Base-by-base conservation (phyloP, 2,888 invertebrate genomes). In the Chironomus riparius region DNA sequence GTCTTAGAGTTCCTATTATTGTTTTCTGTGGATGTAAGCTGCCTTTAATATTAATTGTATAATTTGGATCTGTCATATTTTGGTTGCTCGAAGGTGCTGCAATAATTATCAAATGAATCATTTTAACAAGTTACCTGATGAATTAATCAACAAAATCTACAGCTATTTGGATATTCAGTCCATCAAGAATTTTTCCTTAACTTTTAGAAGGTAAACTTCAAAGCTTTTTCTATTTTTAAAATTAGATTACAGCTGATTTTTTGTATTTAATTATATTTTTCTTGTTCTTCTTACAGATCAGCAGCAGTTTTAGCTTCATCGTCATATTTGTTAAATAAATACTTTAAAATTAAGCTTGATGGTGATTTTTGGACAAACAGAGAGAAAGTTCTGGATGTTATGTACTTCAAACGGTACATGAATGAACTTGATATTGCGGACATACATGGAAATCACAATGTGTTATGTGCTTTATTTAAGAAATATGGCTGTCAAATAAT, bases 71-170 rank as follows among this genome's bases (percentile, higher is more conserved):
- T 56, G 56, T 56, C n/a, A 18, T 56, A 18, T 6, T 56, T 56
- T 56, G 15, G 18, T 38, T 38, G 18, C n/a, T 56, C 24, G 61
- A 61, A n/a, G 5, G 18, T 21, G 13, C 3, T 38, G 24, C 10
- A 65, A 24, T 2, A 24, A 24, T 24, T 13, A 22, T 12, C 21
- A 22, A 68, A 5, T 38, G 38, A 38, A 38, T 2, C 72, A 28
- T 28, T 72, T 18, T 12, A 72, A 7, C 28, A 72, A 28, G 38
- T 72, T 10, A 38, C 74, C 74, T 12, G 24, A 74, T 18, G 74
- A 74, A 68, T 24, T 74, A 15, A 68, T 68, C 6, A 22, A 74
- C 48, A 47, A 47, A 15, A 74, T 74, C 21, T 47, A 48, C 24
- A 21, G 7, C 1, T 38, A 47, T 74, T 38, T 74, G 7, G 74